These are phyloP conservation scores for Leptinotarsa rubiginosa DNA, from an alignment of 2,888 invertebrate genomes.

Conservation along the genomic window DNA sequence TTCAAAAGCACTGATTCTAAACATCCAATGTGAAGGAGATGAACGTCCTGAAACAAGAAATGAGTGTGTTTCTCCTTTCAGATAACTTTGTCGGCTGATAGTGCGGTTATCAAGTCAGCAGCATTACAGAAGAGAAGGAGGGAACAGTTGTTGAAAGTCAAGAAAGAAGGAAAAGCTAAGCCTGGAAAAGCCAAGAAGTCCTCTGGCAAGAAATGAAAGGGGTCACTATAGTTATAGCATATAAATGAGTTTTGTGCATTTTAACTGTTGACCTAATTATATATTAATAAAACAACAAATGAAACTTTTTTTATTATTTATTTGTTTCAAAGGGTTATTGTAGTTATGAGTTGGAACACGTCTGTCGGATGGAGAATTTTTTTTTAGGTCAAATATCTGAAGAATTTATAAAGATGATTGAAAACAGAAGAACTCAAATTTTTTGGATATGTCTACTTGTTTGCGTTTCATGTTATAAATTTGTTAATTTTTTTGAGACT, in stretches of 20 bases:
- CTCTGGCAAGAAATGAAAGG: conserved; percentile 14
- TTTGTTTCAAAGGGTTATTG: too few species aligned
- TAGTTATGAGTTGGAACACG: too few species aligned
- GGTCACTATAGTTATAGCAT: conserved; percentile 40
- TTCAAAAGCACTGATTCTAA: conserved; percentile 51
- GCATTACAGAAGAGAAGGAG: conserved; percentile 65
- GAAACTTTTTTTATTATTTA: too few species aligned
- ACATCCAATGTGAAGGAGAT: neutral
- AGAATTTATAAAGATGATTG: too few species aligned
- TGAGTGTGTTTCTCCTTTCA: conserved; percentile 40
- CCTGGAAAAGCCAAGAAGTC: neutral
- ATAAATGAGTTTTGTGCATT: conserved; percentile 11
- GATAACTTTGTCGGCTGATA: conserved; percentile 57
- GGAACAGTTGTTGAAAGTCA: conserved; percentile 68
- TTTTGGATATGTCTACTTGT: too few species aligned
- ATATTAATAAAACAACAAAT: neutral
- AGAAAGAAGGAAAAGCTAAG: neutral
- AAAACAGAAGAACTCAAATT: too few species aligned
- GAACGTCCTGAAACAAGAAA: neutral
- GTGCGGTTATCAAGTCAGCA: conserved; percentile 65
- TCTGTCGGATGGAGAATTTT: too few species aligned
- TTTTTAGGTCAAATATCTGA: too few species aligned
- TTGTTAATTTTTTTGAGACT: too few species aligned
- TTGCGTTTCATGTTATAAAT: too few species aligned
- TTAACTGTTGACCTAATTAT: conserved; percentile 27